phyloP scores from a whole-genome alignment of 1,140 invertebrate species.

The Rhagoletis zephyria region DNA sequence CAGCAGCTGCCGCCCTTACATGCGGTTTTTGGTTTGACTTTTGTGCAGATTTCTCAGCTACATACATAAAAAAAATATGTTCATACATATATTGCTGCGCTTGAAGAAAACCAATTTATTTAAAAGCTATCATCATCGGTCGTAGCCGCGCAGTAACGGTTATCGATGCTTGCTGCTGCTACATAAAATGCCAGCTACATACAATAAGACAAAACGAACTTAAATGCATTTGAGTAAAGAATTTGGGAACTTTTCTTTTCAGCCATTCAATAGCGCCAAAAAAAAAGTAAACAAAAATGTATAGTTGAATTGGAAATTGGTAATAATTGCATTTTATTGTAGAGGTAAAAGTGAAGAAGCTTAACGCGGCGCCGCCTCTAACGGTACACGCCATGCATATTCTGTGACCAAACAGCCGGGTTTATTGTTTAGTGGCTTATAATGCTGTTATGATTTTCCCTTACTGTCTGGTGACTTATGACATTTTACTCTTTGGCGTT shows the following conservation, averaged over 20 bases:
- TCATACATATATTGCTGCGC: not conserved
- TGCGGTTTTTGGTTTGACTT: not conserved
- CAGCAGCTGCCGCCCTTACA: not conserved
- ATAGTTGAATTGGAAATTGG: slow-evolving; percentile 26
- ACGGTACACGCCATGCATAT: not conserved
- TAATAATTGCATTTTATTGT: slow-evolving; percentile 28
- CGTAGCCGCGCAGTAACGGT: not conserved
- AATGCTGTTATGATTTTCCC: not conserved
- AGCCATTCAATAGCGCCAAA: not conserved
- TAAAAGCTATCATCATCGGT: slow-evolving; percentile 19
- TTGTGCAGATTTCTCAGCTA: not conserved
- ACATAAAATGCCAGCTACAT: not conserved
- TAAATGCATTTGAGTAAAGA: not conserved
- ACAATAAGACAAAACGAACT: not conserved
- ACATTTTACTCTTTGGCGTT: not conserved
- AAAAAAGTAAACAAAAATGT: not conserved
- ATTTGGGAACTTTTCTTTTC: slow-evolving; percentile 27
- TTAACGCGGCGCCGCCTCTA: not conserved
- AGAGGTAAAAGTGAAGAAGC: slow-evolving; percentile 39
- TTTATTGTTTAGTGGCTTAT: not conserved
- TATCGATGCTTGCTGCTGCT: not conserved
- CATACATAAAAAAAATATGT: not conserved
- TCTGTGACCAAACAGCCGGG: not conserved
- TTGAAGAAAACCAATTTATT: slow-evolving; percentile 33
- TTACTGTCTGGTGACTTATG: not conserved